Percentiles rank a stretch among this genome's conserved stretches.
phyloP scores from a whole-genome alignment of 2,888 invertebrate genomes.

The Drosophila merina region DNA sequence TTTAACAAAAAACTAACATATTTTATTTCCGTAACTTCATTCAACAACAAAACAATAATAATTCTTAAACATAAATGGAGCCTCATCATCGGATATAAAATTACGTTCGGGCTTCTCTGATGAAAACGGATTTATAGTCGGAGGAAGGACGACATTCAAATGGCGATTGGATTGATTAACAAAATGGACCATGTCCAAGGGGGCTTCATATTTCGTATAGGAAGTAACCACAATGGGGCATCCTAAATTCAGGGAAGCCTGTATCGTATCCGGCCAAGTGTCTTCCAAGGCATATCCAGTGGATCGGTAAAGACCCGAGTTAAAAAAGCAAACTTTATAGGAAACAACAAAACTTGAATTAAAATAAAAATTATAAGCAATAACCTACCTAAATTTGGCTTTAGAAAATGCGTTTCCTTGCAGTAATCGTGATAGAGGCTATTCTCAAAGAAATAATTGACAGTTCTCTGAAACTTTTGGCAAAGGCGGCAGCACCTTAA shows the following conservation, averaged over 20 bases:
- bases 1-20: not conserved
- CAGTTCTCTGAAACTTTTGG: slow-evolving; percentile 84
- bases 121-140: slow-evolving; percentile 87
- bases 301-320: slow-evolving; percentile 88
- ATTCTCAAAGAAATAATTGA: slow-evolving; percentile 85
- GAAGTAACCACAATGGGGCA: slow-evolving; percentile 88
- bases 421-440: slow-evolving; percentile 85
- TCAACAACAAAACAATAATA: slow-evolving; percentile 86
- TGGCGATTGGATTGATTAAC: slow-evolving; percentile 85
- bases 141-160: slow-evolving; percentile 85
- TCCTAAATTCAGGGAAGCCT: slow-evolving; percentile 85
- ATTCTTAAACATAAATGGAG: slow-evolving; percentile 90
- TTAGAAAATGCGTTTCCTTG: slow-evolving; percentile 81
- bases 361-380: not conserved
- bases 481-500: slow-evolving; percentile 86
- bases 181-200: slow-evolving; percentile 86
- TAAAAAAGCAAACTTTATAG: slow-evolving; percentile 88
- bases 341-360: slow-evolving; percentile 2
- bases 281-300: slow-evolving; percentile 87
- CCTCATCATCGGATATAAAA: slow-evolving; percentile 89
- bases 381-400: slow-evolving; percentile 86
- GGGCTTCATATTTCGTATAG: slow-evolving; percentile 88
- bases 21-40: slow-evolving; percentile 50
- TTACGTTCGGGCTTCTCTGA: slow-evolving; percentile 90
- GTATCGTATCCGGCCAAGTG: slow-evolving; percentile 88